Base-by-base conservation (phyloP, 2,888 invertebrate species). In the Nebria brevicollis region DNA sequence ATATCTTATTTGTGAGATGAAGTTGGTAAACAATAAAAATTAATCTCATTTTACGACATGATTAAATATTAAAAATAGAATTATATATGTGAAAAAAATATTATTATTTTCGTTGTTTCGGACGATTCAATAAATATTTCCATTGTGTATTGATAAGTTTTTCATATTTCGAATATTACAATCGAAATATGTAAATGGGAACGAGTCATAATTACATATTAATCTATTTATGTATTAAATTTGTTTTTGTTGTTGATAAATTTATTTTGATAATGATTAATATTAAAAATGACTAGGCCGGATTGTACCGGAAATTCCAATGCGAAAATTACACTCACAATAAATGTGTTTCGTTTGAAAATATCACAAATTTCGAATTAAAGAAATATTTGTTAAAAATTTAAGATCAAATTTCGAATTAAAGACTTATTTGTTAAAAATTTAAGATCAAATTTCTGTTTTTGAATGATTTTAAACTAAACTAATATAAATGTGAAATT, bases 1-100 rank as follows among this genome's bases (percentile, higher is more conserved):
- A 41, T 73, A n/a, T 78, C 72, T 73, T 66, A 34, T 54, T 15
- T 26, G 26, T 68, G 68, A 15, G 25, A 25, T 77, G 68, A 15
- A 68, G 65, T 65, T 65, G 70, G 66, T 66, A 78, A 78, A 78
- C 34, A 77, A 72, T 72, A 66, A 4, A 73, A 66, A 78, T 78
- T 78, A 34, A 78, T 78, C 66, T 78, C 70, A 34, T 68, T 77
- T 54, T 54, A 72, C 54, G 25, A 20, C 25, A 7, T 70, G 70
- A 15, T 70, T 70, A 70, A 70, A 70, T 26, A 54, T 72, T 77
- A 72, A 77, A 54, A 77, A 77, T 77, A 77, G 34, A 13, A 7
- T 54, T 54, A 54, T 54, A 54, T 54, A 54, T 8, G 8, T 34
- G n/a, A 34, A 34, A 13, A 11, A 54, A 43, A 8, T 43, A 43